A percentile compares a stretch with the other conserved stretches of the same genome.
These are phyloP conservation scores for Clistopyga incitator DNA, from an alignment of 2,888 invertebrate genomes.

Conservation along the genomic window DNA sequence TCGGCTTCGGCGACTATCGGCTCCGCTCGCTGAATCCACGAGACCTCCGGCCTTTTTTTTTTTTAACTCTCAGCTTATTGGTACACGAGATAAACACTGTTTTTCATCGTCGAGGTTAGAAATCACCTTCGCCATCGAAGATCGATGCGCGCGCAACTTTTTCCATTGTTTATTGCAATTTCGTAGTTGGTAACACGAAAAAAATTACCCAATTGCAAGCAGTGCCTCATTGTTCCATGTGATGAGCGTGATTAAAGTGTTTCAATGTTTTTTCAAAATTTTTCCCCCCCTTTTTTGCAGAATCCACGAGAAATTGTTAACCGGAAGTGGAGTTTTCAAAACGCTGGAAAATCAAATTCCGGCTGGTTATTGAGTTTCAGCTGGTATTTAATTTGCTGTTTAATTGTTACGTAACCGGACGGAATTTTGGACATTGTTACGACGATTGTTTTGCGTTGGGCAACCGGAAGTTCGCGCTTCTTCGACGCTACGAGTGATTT, in stretches of 20 bases:
- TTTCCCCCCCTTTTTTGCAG: background rate
- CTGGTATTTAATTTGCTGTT: background rate
- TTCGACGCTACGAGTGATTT: too few species aligned
- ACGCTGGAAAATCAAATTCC: background rate
- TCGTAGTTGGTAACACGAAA: background rate
- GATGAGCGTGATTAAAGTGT: background rate
- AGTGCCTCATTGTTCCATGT: background rate
- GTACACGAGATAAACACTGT: background rate
- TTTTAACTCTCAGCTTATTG: background rate
- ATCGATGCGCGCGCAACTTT: constrained; percentile 23
- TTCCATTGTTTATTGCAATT: background rate
- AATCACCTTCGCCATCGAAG: constrained; percentile 14
- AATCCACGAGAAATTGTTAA: too few species aligned
- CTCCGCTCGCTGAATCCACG: background rate
- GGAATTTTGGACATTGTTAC: background rate
- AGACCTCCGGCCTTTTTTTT: background rate
- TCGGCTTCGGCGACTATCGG: constrained; percentile 40
- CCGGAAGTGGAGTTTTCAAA: too few species aligned
- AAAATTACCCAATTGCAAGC: background rate
- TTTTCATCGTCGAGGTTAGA: constrained; percentile 51
- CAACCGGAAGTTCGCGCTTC: too few species aligned
- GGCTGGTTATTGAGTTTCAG: background rate
- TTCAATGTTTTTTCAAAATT: background rate
- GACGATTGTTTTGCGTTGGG: too few species aligned
- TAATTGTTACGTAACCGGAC: constrained; percentile 18